These are phyloP conservation scores for Desmodus rotundus DNA, from an alignment of 2,113 vertebrate species.

Conservation along the genomic window DNA sequence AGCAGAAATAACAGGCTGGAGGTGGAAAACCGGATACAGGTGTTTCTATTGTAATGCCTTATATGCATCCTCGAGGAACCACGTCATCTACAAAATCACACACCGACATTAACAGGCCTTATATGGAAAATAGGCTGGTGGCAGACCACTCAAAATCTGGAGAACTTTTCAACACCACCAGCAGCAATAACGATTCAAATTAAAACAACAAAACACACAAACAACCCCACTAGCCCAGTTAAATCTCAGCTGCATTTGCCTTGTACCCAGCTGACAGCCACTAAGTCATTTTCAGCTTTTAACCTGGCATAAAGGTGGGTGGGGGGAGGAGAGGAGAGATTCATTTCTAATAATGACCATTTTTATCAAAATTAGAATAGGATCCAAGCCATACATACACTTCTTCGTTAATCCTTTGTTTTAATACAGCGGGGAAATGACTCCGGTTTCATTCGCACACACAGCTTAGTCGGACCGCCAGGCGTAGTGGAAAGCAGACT, in stretches of 20 bases:
- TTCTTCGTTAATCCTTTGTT: background rate
- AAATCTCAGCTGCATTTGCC: background rate
- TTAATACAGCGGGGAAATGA: background rate
- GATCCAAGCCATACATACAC: background rate
- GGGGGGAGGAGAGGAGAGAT: background rate
- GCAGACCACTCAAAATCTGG: background rate
- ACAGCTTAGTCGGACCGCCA: background rate
- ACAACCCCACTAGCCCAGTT: background rate
- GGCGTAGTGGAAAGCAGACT: background rate
- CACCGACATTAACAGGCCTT: background rate
- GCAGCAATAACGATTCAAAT: background rate
- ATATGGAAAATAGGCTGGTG: background rate
- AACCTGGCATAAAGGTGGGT: background rate
- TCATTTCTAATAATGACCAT: background rate
- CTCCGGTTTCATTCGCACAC: background rate
- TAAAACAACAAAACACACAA: background rate
- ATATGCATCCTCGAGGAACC: background rate
- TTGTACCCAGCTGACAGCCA: background rate
- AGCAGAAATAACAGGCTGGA: background rate
- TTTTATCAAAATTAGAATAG: constrained; percentile 31
- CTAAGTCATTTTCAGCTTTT: background rate
- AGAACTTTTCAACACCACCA: background rate
- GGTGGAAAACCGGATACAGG: background rate
- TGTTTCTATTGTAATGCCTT: background rate
- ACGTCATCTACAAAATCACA: background rate